Base-by-base conservation (phyloP, 2,888 invertebrate genomes). In the Dryocosmus kuriphilus region DNA sequence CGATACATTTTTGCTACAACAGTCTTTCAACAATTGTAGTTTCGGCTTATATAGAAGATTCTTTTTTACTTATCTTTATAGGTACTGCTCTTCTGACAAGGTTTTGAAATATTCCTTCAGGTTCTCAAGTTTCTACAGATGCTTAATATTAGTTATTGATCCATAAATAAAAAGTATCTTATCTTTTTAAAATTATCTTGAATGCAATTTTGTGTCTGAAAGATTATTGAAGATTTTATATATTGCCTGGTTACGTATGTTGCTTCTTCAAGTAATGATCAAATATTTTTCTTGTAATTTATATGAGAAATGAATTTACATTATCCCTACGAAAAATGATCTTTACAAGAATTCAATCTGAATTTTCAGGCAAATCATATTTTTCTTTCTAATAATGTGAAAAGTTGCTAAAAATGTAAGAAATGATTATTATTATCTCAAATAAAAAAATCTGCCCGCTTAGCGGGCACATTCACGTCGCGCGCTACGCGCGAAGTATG, bases 1-100 rank as follows among this genome's bases (percentile, higher is more conserved):
- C n/a, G 46, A 30, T 46, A 9, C 71, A 71, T 71, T 46, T 67
- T 71, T n/a, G 30, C n/a, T 57, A 24, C 22, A 46, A 71, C 51
- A n/a, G 7, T 7, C 2, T 51, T 9, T 32, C n/a, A 16, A 22
- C 3, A 71, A 27, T 4, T 51, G 3, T 51, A 46, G 41, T 14
- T 71, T 51, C 51, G 11, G 27, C 46, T 71, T 71, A 71, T 71
- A 71, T 71, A 30, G n/a, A n/a, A 30, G 71, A 46, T 7, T 8
- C 5, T 30, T 46, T 51, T 46, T 11, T 14, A 11, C 57, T 57
- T 22, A 57, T 57, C 57, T 57, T 57, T 24, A 57, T 57, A 1
- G 22, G 57, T 57, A 14, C 24, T 24, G 24, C 22, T 46, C 1
- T 30, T 5, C 71, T 30, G 46, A 46, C 71, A 46, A 51, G 46